These are phyloP conservation scores for Lepidonotus clava DNA, from an alignment of 2,888 invertebrate species.

Conservation along the genomic window DNA sequence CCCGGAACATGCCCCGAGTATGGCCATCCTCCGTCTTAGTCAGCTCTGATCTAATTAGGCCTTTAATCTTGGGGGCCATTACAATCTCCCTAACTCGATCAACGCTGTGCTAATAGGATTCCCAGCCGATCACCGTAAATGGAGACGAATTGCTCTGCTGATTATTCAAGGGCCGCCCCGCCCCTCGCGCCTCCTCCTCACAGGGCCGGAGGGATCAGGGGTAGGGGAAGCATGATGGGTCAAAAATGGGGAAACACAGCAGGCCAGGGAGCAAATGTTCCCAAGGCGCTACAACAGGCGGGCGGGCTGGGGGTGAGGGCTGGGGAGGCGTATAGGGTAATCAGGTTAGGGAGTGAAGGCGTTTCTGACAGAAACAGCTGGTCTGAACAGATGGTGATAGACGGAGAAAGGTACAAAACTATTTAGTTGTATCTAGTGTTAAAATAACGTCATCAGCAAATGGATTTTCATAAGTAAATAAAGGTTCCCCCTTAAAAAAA, in stretches of 20 bases:
- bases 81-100: slow-evolving; percentile 27
- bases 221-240: not conserved
- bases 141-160: not conserved
- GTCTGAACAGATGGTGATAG: not conserved
- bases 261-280: not conserved
- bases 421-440: too few relatives aligned
- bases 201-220: not conserved
- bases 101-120: not conserved
- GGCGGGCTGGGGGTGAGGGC: not conserved
- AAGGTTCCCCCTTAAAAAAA: too few relatives aligned
- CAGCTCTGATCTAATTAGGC: slow-evolving; percentile 20
- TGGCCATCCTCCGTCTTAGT: not conserved
- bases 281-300: not conserved
- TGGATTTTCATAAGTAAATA: too few relatives aligned
- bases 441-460: too few relatives aligned
- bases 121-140: not conserved
- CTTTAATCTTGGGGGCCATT: slow-evolving; percentile 17
- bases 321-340: not conserved
- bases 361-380: not conserved
- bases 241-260: not conserved
- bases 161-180: not conserved
- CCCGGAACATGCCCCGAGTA: not conserved
- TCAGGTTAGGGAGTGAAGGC: not conserved
- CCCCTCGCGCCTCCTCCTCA: not conserved
- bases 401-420: too few relatives aligned